Base-by-base conservation (phyloP, 2,888 invertebrate genomes). In the Nesidiocoris tenuis region DNA sequence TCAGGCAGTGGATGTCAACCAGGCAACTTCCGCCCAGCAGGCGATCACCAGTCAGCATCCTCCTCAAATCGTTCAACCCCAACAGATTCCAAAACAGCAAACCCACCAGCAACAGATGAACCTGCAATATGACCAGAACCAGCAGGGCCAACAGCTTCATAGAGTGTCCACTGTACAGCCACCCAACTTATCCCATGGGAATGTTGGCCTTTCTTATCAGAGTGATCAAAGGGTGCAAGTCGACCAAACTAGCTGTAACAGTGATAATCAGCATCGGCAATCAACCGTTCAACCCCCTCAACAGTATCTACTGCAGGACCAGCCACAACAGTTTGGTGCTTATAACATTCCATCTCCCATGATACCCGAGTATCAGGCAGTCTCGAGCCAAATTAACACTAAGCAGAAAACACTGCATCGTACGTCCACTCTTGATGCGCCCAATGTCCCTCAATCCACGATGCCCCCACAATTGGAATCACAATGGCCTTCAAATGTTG, bases 81-180 rank as follows among this genome's bases (percentile, higher is more conserved):
- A 85, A 87, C 78, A 87, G 87, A 2, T 61, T 18, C 25, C 67
- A 64, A 57, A 70, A 65, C n/a, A 72, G 9, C 70, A 71, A 7
- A 23, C 16, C 5, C 9, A n/a, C 9, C 59, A n/a, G 7, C 17
- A 7, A 21, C 76, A 76, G 22, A 64, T 64, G 22, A 61, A 70
- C 23, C 18, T 21, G 1, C 65, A 61, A 17, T 19, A 56, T 22
- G 19, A 57, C 7, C 63, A 63, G 16, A 66, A 64, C 12, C 65
- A 56, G 56, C 75, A 65, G 23, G 18, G 21, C 39, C 23, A 25
- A 18, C 21, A 66, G 18, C 21, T 61, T 16, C 76, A 74, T 3
- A 56, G 77, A 9, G 68, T 75, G 21, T 75, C 84, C 79, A 84
- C 84, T 68, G 80, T 83, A 56, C 80, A 84, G 17, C 82, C 84